phyloP scores from a whole-genome alignment of 2,888 invertebrate genomes.

The Hesperia comma region DNA sequence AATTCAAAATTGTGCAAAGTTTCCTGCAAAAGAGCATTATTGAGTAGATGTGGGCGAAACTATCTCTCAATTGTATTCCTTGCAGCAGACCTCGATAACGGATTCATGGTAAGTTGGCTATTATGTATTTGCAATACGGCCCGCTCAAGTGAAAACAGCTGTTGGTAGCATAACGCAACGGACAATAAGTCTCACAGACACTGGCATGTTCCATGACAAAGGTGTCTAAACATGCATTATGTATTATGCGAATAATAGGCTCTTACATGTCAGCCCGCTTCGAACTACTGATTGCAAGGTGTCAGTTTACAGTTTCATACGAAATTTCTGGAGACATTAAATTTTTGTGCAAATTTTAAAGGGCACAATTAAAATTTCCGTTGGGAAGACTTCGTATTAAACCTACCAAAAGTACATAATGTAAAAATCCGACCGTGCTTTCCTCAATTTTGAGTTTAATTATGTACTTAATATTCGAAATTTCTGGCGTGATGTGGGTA shows the following conservation, averaged over 20 bases:
- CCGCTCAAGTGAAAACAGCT: not conserved
- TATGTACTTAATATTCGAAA: too few species aligned
- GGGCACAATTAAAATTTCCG: not conserved
- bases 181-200: conserved; percentile 59
- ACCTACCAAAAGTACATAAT: too few species aligned
- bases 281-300: conserved; percentile 9
- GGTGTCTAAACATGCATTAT: conserved; percentile 36
- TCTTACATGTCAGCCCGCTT: conserved; percentile 12
- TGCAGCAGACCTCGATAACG: not conserved
- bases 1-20: conserved; percentile 20
- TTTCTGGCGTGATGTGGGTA: too few species aligned
- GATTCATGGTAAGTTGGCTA: conserved; percentile 4
- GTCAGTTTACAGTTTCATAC: conserved; percentile 18
- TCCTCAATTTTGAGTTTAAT: too few species aligned
- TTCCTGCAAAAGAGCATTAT: conserved; percentile 40
- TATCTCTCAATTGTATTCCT: conserved; percentile 35
- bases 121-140: conserved; percentile 33
- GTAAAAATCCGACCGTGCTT: too few species aligned
- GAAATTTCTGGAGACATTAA: not conserved
- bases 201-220: conserved; percentile 48
- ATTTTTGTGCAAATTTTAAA: too few species aligned
- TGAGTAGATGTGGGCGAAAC: conserved; percentile 43
- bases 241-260: conserved; percentile 32
- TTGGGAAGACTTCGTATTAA: too few species aligned
- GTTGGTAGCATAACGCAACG: conserved; percentile 32